These are phyloP conservation scores for Camelus bactrianus DNA, from an alignment of 2,113 vertebrate species.

Conservation along the genomic window DNA sequence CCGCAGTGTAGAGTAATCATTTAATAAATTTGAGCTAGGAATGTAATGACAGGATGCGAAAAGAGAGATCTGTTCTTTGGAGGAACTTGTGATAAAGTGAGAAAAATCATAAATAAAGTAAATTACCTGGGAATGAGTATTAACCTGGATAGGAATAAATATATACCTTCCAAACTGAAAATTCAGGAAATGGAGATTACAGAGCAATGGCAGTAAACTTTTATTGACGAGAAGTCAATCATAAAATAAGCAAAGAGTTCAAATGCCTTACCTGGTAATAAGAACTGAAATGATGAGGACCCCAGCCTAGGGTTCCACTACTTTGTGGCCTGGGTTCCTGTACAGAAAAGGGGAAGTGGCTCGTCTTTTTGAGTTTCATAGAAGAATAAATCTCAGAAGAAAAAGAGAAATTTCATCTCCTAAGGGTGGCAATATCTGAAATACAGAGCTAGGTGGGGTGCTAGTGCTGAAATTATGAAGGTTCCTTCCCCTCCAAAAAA, in stretches of 20 bases:
- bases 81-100: not conserved
- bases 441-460: not conserved
- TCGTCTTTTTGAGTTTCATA: not conserved
- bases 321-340: not conserved
- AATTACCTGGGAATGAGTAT: not conserved
- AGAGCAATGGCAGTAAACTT: not conserved
- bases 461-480: not conserved
- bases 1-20: not conserved
- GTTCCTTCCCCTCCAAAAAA: too few relatives aligned
- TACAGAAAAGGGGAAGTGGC: not conserved
- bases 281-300: not conserved
- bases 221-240: not conserved
- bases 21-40: not conserved
- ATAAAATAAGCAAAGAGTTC: not conserved
- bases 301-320: not conserved
- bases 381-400: not conserved
- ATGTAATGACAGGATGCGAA: not conserved
- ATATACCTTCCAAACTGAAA: not conserved
- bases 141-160: not conserved
- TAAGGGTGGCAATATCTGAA: not conserved
- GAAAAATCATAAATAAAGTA: not conserved
- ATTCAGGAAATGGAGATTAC: not conserved
- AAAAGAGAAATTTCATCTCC: not conserved
- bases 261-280: not conserved
- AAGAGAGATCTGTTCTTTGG: not conserved